phyloP scores from a whole-genome alignment of 2,113 vertebrate genomes.

The Pagrus major region DNA sequence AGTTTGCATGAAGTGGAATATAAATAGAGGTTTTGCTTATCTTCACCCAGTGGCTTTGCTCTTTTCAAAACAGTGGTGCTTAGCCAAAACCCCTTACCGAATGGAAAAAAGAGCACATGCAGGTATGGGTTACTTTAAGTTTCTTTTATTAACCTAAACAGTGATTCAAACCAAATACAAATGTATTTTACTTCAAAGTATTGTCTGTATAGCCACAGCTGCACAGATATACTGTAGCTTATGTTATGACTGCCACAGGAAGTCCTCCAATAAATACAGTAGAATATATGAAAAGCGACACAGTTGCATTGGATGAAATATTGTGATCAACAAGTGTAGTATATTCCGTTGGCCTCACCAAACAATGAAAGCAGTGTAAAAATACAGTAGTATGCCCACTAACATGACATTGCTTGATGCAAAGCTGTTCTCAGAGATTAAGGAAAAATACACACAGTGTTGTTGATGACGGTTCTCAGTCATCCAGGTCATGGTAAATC shows the following conservation, averaged over 20 bases:
- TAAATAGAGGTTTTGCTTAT: neutral
- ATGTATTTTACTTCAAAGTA: neutral
- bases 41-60: neutral
- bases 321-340: slow-evolving; percentile 8
- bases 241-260: neutral
- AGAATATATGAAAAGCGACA: neutral
- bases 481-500: too few species aligned
- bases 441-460: neutral
- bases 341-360: neutral
- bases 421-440: too few species aligned
- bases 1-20: neutral
- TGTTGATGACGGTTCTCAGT: too few species aligned
- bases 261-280: neutral
- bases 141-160: neutral
- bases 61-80: neutral
- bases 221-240: slow-evolving; percentile 8
- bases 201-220: neutral
- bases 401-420: too few species aligned
- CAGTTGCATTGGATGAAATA: slow-evolving; percentile 1
- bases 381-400: neutral
- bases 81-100: neutral
- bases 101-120: neutral
- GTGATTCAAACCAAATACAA: slow-evolving; percentile 6
- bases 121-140: neutral
- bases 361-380: slow-evolving; percentile 2